A percentile compares a stretch with the other conserved stretches of the same genome.
Evolutionary conservation across 64 coral and sea anemone genomes (phyloP).

Genomic region (Dendronephthya gigantea): DNA sequence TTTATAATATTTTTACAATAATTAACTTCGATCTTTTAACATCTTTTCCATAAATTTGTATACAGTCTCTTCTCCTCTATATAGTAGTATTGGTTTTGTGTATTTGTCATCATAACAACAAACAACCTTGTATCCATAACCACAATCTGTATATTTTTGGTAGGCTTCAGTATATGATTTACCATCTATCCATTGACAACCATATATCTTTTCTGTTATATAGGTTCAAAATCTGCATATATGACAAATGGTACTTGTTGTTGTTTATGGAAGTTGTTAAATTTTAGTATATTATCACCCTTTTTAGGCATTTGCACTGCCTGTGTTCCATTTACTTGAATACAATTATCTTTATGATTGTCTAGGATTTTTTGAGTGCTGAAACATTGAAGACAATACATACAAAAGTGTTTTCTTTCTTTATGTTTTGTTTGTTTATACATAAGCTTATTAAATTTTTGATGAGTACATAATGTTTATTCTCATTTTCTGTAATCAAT

Average conservation of each 20-base stretch:
- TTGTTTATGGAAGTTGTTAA: background rate
- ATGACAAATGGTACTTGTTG: background rate
- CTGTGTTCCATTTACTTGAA: background rate
- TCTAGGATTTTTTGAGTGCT: background rate
- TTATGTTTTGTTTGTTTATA: background rate
- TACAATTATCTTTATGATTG: background rate
- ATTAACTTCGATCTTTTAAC: background rate
- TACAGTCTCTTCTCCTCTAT: background rate
- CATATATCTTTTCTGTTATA: background rate
- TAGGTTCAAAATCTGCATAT: conserved; percentile 4
- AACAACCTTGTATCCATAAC: background rate
- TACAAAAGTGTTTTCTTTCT: background rate
- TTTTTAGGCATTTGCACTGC: background rate
- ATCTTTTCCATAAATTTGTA: background rate
- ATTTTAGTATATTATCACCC: background rate
- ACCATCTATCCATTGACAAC: background rate
- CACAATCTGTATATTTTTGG: background rate
- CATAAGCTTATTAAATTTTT: background rate
- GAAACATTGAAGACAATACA: background rate
- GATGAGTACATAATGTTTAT: conserved; percentile 1
- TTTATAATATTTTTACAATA: background rate
- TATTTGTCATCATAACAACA: conserved; percentile 11
- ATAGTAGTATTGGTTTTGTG: background rate
- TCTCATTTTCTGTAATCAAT: background rate
- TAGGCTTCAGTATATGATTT: conserved; percentile 10